Evolutionary conservation across 1,140 invertebrate species (phyloP).

Genomic region (Drosophila setifemur): DNA sequence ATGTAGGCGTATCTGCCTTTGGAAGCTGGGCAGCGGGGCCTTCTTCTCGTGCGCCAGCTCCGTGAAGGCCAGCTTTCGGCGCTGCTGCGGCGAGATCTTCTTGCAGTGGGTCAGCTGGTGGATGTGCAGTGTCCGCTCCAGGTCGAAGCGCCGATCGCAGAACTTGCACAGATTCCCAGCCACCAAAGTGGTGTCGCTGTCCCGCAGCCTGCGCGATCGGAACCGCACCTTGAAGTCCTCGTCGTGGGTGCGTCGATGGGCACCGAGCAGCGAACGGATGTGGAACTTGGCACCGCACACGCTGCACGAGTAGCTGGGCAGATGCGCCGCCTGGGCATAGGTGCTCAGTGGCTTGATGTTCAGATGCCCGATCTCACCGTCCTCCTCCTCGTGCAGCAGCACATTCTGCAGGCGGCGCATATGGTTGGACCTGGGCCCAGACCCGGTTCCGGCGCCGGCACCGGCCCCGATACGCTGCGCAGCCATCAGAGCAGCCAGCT

Average conservation of each 20-base stretch:
- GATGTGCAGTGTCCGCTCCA: conserved; percentile 64
- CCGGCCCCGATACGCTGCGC: neutral
- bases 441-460: no score
- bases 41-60: conserved; percentile 66
- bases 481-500: conserved; percentile 10
- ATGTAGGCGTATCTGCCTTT: neutral
- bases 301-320: conserved; percentile 40
- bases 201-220: neutral
- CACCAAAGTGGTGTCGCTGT: conserved; percentile 21
- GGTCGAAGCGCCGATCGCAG: conserved; percentile 60
- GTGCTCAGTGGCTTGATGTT: conserved; percentile 3
- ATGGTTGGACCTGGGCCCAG: neutral
- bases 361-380: neutral
- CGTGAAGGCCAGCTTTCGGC: conserved; percentile 60
- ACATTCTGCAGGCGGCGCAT: conserved; percentile 3
- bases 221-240: conserved; percentile 59
- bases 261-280: conserved; percentile 55
- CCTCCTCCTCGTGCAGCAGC: conserved; percentile 6
- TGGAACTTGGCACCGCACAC: conserved; percentile 54
- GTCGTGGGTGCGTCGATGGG: conserved; percentile 62
- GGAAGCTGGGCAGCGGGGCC: conserved; percentile 54
- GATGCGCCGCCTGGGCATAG: neutral
- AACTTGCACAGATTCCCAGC: conserved; percentile 45
- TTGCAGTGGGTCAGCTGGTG: conserved; percentile 61
- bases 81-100: conserved; percentile 59